phyloP scores from a whole-genome alignment of 2,888 invertebrate genomes.

The Penaeus monodon region DNA sequence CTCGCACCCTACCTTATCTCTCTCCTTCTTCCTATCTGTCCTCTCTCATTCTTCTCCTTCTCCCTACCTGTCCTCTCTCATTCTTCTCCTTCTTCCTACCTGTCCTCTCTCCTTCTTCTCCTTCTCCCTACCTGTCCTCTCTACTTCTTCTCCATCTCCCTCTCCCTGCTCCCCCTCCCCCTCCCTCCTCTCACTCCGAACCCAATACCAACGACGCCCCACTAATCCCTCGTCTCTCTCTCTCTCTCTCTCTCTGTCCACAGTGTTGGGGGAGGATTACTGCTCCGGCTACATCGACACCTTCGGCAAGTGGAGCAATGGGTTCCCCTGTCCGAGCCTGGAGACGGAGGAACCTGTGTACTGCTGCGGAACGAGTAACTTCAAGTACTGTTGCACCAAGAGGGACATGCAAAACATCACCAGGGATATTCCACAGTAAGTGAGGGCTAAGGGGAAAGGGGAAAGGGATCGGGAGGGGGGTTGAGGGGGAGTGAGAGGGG shows the following conservation, averaged over 20 bases:
- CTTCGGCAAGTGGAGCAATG: slow-evolving; percentile 70
- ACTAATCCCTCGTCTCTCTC: neutral
- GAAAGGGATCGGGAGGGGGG: no score
- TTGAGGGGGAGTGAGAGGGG: no score
- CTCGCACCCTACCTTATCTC: neutral
- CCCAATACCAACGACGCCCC: neutral
- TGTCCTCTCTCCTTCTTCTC: no score
- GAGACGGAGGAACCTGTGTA: slow-evolving; percentile 68
- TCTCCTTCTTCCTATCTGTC: no score
- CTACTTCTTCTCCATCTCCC: neutral
- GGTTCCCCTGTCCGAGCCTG: slow-evolving; percentile 70
- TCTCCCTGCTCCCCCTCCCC: neutral
- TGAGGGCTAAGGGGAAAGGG: neutral
- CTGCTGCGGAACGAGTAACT: slow-evolving; percentile 69
- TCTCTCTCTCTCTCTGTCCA: slow-evolving; percentile 37
- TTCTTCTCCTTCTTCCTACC: neutral
- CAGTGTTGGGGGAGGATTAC: slow-evolving; percentile 70
- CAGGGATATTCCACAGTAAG: slow-evolving; percentile 65
- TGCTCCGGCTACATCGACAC: slow-evolving; percentile 70
- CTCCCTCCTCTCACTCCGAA: neutral
- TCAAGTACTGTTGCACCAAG: slow-evolving; percentile 69
- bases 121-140: neutral
- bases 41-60: neutral
- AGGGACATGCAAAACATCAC: slow-evolving; percentile 42
- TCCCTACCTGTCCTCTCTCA: neutral